Evolutionary conservation across 2,888 invertebrate species (phyloP).

Genomic region (Plemyria rubiginata): DNA sequence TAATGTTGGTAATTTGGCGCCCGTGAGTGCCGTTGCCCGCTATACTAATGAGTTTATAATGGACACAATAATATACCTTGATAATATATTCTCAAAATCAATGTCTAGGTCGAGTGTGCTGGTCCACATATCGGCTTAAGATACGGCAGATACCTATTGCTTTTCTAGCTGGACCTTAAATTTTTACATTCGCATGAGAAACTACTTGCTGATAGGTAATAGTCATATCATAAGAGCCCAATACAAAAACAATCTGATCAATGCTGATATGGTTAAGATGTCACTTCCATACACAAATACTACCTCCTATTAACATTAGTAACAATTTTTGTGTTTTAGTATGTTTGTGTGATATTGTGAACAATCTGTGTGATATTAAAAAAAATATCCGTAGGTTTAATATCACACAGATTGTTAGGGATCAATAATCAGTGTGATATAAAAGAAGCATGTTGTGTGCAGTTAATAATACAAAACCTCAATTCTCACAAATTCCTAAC

Average conservation of each 20-base stretch:
- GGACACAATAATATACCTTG: constrained; percentile 78
- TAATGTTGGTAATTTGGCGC: constrained; percentile 84
- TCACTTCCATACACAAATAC: too few relatives aligned
- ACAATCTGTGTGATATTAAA: too few relatives aligned
- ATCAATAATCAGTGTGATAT: constrained; percentile 7
- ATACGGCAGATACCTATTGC: neutral
- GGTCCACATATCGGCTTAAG: constrained; percentile 11
- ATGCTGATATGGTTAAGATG: too few relatives aligned
- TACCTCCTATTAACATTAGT: neutral
- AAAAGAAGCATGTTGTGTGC: constrained; percentile 28
- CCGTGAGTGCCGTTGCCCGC: constrained; percentile 80
- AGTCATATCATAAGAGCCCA: too few relatives aligned
- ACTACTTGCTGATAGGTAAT: too few relatives aligned
- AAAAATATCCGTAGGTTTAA: too few relatives aligned
- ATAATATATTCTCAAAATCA: constrained; percentile 81
- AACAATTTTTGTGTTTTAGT: neutral
- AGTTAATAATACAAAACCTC: constrained; percentile 39
- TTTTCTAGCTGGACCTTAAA: constrained; percentile 4
- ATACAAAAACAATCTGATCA: too few relatives aligned
- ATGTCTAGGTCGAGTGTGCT: constrained; percentile 73
- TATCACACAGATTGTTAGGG: too few relatives aligned
- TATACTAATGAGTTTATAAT: constrained; percentile 84
- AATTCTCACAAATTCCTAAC: constrained; percentile 42
- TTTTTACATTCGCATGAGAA: neutral
- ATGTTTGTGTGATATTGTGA: too few relatives aligned